Evolutionary conservation across 1,140 invertebrate species (phyloP).

Genomic region (Hylaeus volcanicus): DNA sequence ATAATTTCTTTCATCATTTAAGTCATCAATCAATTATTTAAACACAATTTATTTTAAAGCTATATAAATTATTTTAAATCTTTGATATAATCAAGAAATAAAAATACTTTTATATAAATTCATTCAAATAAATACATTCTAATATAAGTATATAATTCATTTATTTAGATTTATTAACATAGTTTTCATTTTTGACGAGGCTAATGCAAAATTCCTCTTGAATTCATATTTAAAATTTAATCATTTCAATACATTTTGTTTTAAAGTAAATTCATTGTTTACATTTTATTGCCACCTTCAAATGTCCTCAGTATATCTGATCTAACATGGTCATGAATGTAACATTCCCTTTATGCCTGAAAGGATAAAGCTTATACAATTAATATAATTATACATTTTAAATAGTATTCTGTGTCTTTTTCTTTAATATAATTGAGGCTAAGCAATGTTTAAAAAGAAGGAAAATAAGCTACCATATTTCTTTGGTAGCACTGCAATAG

Average conservation of each 20-base stretch:
- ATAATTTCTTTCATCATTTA: background rate
- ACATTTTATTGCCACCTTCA: constrained; percentile 10
- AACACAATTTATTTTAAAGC: background rate
- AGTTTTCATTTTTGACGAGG: too few relatives aligned
- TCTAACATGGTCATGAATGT: background rate
- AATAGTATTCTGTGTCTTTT: background rate
- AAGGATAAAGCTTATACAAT: background rate
- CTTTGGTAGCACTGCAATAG: background rate
- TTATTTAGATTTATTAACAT: background rate
- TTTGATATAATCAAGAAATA: background rate
- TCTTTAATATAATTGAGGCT: background rate
- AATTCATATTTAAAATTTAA: background rate
- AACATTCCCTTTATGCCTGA: background rate
- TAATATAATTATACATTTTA: background rate
- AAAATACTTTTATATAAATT: background rate
- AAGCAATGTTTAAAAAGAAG: constrained; percentile 11
- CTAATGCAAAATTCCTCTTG: too few relatives aligned
- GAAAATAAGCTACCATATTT: constrained; percentile 11
- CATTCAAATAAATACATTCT: constrained; percentile 1
- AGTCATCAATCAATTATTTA: background rate
- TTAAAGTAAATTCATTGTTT: background rate
- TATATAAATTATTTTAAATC: background rate
- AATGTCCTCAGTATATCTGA: background rate
- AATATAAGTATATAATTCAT: background rate
- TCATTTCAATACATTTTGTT: background rate